These are phyloP conservation scores for Ypsolopha sequella DNA, from an alignment of 2,888 invertebrate genomes.

Conservation along the genomic window DNA sequence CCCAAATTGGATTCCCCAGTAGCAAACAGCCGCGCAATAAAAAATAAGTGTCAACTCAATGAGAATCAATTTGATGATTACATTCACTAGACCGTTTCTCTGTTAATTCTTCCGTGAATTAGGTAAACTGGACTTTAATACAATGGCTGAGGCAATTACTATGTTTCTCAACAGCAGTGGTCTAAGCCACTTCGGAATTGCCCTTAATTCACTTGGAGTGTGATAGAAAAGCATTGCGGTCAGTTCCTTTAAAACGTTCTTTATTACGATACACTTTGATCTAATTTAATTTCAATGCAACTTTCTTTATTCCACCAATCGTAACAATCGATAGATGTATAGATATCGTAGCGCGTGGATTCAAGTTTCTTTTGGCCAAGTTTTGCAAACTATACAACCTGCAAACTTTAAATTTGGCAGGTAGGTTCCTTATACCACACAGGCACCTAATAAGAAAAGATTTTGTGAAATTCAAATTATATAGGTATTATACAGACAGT, in stretches of 20 bases:
- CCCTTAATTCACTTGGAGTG: background rate
- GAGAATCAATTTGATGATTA: slow-evolving; percentile 12
- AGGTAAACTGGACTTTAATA: slow-evolving; percentile 24
- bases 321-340: background rate
- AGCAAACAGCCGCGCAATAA: background rate
- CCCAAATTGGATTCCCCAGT: slow-evolving; percentile 28
- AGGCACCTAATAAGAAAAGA: too few species aligned
- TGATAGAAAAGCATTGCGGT: background rate
- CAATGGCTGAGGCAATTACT: slow-evolving; percentile 3
- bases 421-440: too few species aligned
- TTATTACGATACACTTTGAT: background rate
- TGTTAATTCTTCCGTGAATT: slow-evolving; percentile 36
- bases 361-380: too few species aligned
- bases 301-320: background rate
- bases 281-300: background rate
- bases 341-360: too few species aligned
- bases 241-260: background rate
- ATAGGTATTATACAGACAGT: too few species aligned
- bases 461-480: too few species aligned
- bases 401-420: too few species aligned
- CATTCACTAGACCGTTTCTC: slow-evolving; percentile 22
- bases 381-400: too few species aligned
- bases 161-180: slow-evolving; percentile 14
- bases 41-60: background rate
- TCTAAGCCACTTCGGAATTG: background rate